A percentile compares a stretch with the other conserved stretches of the same genome.
Conservation (phyloP, 2,113 vertebrate genomes). For the Onychostoma macrolepis region DNA sequence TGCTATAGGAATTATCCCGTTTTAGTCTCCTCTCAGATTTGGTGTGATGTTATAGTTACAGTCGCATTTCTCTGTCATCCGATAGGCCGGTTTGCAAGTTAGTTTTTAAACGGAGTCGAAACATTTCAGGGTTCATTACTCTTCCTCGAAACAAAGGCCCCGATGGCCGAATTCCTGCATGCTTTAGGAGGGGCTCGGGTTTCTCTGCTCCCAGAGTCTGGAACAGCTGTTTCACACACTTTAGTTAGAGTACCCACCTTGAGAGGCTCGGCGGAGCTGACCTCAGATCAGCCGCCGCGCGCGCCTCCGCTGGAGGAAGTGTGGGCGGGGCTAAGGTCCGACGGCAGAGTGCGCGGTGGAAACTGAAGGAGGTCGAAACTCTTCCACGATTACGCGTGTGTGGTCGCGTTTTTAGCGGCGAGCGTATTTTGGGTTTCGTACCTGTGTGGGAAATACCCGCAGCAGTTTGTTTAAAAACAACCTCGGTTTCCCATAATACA, state of each 20-base stretch:
- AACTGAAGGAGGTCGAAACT: constrained; percentile 25
- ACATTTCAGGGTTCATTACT: neutral
- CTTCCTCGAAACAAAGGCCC: constrained; percentile 26
- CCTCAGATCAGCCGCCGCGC: constrained; percentile 1
- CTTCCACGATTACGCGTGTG: constrained; percentile 13
- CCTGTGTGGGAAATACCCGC: constrained; percentile 22
- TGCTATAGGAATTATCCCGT: neutral
- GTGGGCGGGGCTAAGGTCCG: constrained; percentile 14
- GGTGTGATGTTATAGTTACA: neutral
- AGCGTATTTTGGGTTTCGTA: neutral
- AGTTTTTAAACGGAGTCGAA: neutral
- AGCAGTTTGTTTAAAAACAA: constrained; percentile 10
- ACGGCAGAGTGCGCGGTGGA: constrained; percentile 11
- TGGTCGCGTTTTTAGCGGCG: neutral
- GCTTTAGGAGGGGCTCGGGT: constrained; percentile 33
- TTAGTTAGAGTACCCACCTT: constrained; percentile 20
- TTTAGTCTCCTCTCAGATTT: neutral
- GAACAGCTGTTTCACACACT: constrained; percentile 40
- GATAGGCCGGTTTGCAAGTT: neutral
- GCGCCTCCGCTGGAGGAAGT: neutral
- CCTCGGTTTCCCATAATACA: neutral
- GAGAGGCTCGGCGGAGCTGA: neutral
- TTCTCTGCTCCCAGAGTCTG: constrained; percentile 6
- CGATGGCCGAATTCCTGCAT: constrained; percentile 5
- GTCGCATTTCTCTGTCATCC: neutral